Evolutionary conservation across 1,140 invertebrate genomes (phyloP), one percentile per base, ranked within the genome.

Genomic region (Drosophila setifemur): DNA sequence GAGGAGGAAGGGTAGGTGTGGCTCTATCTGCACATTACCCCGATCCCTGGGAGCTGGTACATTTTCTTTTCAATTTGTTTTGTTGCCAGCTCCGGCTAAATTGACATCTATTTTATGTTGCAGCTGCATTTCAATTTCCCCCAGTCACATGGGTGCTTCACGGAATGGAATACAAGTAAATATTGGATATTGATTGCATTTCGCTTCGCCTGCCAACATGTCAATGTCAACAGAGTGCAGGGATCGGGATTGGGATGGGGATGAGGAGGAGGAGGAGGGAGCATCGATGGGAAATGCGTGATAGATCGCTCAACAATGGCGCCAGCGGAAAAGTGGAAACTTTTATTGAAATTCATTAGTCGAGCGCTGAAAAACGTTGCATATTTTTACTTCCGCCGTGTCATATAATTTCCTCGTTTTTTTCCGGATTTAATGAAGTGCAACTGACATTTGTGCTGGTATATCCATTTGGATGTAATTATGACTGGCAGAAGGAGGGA

Each of bases 151-250:
- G 29, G 28, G 18, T 9, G 16, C 5, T 23, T 31, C 33, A 37
- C 14, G 37, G 33, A 39, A 26, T 45, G 60, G 25, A 54, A 40
- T 35, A 37, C 53, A 63, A 54, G 64, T 60, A 66, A 83, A 85
- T 66, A 44, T 78, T 60, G 78, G 69, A 73, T 82, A 77, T 82
- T 83, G 78, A 78, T 85, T 83, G 72, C 79, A 78, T 85, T 83
- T 78, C 78, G 66, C 55, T 60, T 58, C 44, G 68, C 68, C 79
- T 70, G 73, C 47, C 73, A 74, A 67, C 79, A 58, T 85, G 78
- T 78, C 78, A 83, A 57, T 67, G 66, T 83, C 79, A 74, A 68
- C 68, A 64, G 5, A 11, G 23, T 6, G 19, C 19, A 8, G 31
- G 16, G 8, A 23, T 21, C 8, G 52, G 23, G 1, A 28, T 23